Conservation (phyloP, 2,113 vertebrate genomes). For the Calidris pygmaea region DNA sequence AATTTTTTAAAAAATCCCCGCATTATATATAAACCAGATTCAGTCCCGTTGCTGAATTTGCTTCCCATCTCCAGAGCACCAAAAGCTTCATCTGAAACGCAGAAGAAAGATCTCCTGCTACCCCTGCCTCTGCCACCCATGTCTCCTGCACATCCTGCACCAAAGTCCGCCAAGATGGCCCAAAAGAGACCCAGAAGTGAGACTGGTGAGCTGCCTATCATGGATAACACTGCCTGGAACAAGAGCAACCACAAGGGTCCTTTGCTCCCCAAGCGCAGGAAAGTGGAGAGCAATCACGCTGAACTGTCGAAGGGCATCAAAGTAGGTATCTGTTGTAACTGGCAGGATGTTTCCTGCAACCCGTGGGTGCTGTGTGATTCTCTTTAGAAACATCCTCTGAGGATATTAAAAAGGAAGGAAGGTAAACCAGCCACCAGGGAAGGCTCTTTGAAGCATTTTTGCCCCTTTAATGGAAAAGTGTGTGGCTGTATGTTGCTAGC, state of each 20-base stretch:
- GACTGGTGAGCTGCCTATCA: conserved; percentile 12
- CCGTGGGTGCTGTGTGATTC: fast-evolving
- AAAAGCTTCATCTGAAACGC: conserved; percentile 63
- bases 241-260: conserved; percentile 60
- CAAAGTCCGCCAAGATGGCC: conserved; percentile 62
- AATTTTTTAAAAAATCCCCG: not conserved
- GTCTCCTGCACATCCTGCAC: conserved; percentile 26
- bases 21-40: fast-evolving
- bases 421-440: not conserved
- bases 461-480: not conserved
- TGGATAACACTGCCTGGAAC: conserved; percentile 43
- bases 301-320: conserved; percentile 56
- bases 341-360: fast-evolving
- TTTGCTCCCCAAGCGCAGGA: conserved; percentile 77
- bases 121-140: not conserved
- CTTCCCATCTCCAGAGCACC: conserved; percentile 62
- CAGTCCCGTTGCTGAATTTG: not conserved
- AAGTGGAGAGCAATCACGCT: conserved; percentile 59
- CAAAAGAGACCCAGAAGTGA: conserved; percentile 70
- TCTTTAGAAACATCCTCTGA: not conserved
- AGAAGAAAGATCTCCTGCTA: conserved; percentile 66
- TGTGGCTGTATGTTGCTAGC: not conserved
- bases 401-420: not conserved
- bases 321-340: conserved; percentile 34
- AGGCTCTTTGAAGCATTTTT: not conserved